phyloP scores from a whole-genome alignment of 1,140 invertebrate species.

The Drosophila nigromelanica region DNA sequence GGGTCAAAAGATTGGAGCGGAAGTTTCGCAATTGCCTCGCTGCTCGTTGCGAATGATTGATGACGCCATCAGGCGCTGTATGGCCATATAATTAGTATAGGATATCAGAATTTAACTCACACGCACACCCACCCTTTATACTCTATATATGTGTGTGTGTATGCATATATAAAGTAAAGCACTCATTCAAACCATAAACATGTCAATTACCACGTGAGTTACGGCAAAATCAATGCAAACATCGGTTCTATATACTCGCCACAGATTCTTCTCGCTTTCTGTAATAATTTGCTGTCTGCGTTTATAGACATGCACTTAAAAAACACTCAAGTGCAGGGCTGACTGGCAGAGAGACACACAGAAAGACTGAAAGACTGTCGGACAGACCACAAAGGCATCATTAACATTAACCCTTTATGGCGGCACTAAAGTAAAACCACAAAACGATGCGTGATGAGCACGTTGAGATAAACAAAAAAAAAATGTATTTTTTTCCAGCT shows the following conservation, averaged over 20 bases:
- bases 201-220: constrained; percentile 76
- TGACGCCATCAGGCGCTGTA: constrained; percentile 40
- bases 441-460: constrained; percentile 79
- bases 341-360: constrained; percentile 38
- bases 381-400: constrained; percentile 59
- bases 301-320: constrained; percentile 80
- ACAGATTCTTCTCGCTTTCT: constrained; percentile 39
- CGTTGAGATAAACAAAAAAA: constrained; percentile 75
- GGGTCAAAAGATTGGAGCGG: constrained; percentile 51
- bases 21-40: constrained; percentile 59
- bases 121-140: background rate
- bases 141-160: background rate
- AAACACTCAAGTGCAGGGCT: constrained; percentile 76
- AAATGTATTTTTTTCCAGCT: constrained; percentile 4
- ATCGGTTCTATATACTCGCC: constrained; percentile 11
- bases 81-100: constrained; percentile 53
- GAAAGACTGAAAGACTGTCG: background rate
- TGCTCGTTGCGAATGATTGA: constrained; percentile 54
- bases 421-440: constrained; percentile 76
- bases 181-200: constrained; percentile 67
- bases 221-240: constrained; percentile 74
- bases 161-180: constrained; percentile 32
- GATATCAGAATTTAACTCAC: constrained; percentile 24
- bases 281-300: constrained; percentile 71
- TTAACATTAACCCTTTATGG: constrained; percentile 80